Conservation (phyloP, 2,113 vertebrate genomes). For the Glaucomys volans region DNA sequence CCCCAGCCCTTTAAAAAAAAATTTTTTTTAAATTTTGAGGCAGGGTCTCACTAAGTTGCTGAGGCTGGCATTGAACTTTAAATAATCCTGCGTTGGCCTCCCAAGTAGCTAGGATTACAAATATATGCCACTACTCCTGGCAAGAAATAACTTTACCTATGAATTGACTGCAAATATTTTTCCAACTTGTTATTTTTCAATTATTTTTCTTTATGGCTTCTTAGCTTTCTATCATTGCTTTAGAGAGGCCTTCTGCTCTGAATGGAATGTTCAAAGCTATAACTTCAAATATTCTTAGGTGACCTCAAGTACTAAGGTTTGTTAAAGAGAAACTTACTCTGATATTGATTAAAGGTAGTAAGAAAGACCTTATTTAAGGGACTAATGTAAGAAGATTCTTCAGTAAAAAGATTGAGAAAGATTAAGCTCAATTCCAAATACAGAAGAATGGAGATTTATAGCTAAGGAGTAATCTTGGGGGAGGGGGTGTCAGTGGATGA, state of each 20-base stretch:
- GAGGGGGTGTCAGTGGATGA: background rate
- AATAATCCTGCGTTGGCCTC: too few relatives aligned
- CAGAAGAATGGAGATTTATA: background rate
- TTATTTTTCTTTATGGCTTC: background rate
- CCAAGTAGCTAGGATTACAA: background rate
- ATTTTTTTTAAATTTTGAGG: too few relatives aligned
- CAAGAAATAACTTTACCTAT: background rate
- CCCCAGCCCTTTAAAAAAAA: too few relatives aligned
- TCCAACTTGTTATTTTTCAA: background rate
- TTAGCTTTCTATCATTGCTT: background rate
- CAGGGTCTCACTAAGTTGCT: too few relatives aligned
- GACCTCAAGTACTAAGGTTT: background rate
- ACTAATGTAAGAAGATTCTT: background rate
- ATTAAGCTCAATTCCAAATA: background rate
- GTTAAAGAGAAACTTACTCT: background rate
- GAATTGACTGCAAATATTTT: background rate
- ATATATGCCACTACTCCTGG: background rate
- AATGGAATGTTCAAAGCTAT: background rate
- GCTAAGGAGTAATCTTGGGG: background rate
- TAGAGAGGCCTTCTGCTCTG: background rate
- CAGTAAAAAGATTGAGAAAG: background rate
- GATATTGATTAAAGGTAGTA: background rate
- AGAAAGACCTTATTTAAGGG: background rate
- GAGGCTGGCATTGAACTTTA: too few relatives aligned
- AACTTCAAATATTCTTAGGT: background rate